Conservation (phyloP, 2,113 vertebrate genomes). For the Crypturellus undulatus region DNA sequence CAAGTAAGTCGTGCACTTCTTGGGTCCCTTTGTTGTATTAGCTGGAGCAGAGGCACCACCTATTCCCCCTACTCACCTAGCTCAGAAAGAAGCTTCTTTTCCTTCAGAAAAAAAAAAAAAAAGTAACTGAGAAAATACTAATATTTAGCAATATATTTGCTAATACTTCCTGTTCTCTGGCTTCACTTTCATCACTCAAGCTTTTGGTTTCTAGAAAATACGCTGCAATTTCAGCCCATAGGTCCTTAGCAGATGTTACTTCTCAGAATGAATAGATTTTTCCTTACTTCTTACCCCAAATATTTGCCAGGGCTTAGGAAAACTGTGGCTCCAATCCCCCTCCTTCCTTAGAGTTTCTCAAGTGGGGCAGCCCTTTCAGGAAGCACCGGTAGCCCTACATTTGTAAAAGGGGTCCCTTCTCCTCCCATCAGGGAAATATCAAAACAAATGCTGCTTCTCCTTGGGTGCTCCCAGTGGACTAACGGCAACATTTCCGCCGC, state of each 20-base stretch:
- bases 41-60: background rate
- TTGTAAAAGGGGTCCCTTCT: background rate
- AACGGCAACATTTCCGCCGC: background rate
- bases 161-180: slow-evolving; percentile 2
- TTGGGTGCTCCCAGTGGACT: background rate
- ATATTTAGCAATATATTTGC: background rate
- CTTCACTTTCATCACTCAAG: background rate
- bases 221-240: background rate
- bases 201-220: slow-evolving; percentile 51
- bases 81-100: no score
- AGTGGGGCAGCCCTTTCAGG: background rate
- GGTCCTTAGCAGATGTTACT: slow-evolving; percentile 31
- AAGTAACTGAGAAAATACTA: background rate
- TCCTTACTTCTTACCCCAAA: background rate
- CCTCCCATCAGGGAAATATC: fast-evolving
- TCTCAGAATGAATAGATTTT: background rate
- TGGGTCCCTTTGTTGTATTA: background rate
- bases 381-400: background rate
- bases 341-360: background rate
- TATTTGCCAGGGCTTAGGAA: background rate
- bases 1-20: background rate
- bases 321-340: background rate
- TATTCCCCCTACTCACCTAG: background rate
- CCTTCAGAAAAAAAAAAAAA: background rate
- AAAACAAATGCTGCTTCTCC: background rate